Evolutionary conservation across 2,113 vertebrate genomes (phyloP), one percentile per base, ranked within the genome.

Genomic region (Pardalotus punctatus): DNA sequence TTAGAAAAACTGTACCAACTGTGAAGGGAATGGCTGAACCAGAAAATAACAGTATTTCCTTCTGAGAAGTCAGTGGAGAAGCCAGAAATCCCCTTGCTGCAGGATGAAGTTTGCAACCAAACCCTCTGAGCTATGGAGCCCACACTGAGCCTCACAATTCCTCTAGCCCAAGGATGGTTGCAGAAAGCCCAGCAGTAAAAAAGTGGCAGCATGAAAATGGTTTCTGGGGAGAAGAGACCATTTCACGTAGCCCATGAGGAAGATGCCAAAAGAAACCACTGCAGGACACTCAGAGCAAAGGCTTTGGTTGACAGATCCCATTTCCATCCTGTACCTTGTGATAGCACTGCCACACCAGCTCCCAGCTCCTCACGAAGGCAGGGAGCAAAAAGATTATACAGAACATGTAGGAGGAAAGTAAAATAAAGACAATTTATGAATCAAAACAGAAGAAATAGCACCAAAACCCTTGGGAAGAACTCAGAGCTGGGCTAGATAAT

Each of bases 381-480:
- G 21, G 43, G 33, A 94, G 56, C 17, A 79, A 73, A 92, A 72
- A 50, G 54, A 65, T 79, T 56, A 48, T 60, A 81, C 6, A 65
- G 76, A 93, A 65, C 2, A 5, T 23, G 54, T 66, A 72, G 88
- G 61, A 95, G 48, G 62, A 88, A 94, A 85, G 84, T 65, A 87
- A 93, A 91, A 90, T 90, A 82, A 95, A 91, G 87, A 73, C 53
- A 36, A 54, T 70, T 94, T 90, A 77, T 69, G 73, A 85, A 90
- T 88, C 66, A 82, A 91, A 93, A 54, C 73, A 94, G 81, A 82
- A 77, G 81, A 90, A 94, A 91, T 62, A 91, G 65, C 84, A 90
- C 42, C 38, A 91, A 95, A 85, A 47, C 71, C 87, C 84, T 33
- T 80, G 78, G 62, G 93, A 90, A 82, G 78, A 87, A 56, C 60